Conservation (phyloP, 2,113 vertebrate species). For the Pipra filicauda region DNA sequence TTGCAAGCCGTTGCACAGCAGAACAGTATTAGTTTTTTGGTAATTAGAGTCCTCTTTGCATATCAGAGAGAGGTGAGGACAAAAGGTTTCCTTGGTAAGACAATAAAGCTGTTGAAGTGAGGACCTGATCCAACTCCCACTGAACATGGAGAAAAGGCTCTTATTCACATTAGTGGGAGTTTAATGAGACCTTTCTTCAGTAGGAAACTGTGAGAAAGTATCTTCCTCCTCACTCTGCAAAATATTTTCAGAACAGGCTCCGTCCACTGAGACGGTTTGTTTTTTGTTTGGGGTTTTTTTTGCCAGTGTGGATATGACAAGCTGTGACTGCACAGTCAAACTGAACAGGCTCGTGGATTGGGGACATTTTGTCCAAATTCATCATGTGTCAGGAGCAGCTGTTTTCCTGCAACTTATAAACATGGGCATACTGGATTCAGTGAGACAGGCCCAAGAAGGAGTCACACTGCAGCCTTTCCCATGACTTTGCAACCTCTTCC, state of each 20-base stretch:
- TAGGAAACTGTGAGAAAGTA: constrained; percentile 56
- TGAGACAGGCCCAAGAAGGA: constrained; percentile 70
- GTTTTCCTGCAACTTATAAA: constrained; percentile 67
- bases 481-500: constrained; percentile 89
- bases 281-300: not conserved
- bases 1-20: not conserved
- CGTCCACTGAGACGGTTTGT: not conserved
- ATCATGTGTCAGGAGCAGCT: constrained; percentile 62
- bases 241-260: constrained; percentile 36
- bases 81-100: constrained; percentile 26
- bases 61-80: constrained; percentile 32
- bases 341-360: not conserved
- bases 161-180: constrained; percentile 23
- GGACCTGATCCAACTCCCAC: constrained; percentile 3
- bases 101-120: constrained; percentile 35
- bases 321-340: not conserved
- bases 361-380: constrained; percentile 46
- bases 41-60: constrained; percentile 4
- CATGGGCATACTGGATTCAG: constrained; percentile 73
- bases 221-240: constrained; percentile 30
- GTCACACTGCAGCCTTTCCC: constrained; percentile 81
- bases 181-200: constrained; percentile 29
- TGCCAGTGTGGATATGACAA: not conserved
- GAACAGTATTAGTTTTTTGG: not conserved
- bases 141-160: constrained; percentile 36